Conservation (phyloP, 2,113 vertebrate species). For the Callithrix jacchus region DNA sequence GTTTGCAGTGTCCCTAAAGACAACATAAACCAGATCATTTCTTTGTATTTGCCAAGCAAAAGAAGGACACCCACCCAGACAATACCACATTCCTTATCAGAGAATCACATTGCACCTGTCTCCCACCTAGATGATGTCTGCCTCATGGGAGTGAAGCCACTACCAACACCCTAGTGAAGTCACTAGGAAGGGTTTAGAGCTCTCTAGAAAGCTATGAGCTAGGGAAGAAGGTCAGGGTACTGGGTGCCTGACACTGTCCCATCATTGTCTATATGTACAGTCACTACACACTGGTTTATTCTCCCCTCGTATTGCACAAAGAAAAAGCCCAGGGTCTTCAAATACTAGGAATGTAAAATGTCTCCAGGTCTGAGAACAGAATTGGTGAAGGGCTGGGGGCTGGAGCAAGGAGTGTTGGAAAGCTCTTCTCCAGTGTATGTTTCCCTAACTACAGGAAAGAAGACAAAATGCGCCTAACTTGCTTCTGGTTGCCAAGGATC, state of each 20-base stretch:
- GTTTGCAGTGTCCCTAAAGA: not conserved
- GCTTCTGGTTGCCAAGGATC: not conserved
- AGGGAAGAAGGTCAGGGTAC: not conserved
- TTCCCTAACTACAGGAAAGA: not conserved
- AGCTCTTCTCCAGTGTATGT: not conserved
- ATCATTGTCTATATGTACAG: rapidly evolving
- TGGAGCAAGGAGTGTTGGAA: not conserved
- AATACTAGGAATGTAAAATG: not conserved
- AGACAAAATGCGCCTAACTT: not conserved
- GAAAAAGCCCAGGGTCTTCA: not conserved
- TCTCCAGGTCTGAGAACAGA: not conserved
- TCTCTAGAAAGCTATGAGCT: not conserved
- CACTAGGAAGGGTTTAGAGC: not conserved
- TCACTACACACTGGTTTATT: not conserved
- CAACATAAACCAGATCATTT: not conserved
- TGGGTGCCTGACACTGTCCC: not conserved
- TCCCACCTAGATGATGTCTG: not conserved
- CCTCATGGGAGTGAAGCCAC: not conserved
- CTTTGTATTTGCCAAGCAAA: not conserved
- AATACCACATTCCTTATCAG: rapidly evolving
- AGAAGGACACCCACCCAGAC: not conserved
- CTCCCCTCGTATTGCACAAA: not conserved
- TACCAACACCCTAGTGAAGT: not conserved
- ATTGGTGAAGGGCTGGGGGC: not conserved
- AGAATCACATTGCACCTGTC: not conserved